phyloP scores from a whole-genome alignment of 1,140 invertebrate species.

The Tetraneura akinire region DNA sequence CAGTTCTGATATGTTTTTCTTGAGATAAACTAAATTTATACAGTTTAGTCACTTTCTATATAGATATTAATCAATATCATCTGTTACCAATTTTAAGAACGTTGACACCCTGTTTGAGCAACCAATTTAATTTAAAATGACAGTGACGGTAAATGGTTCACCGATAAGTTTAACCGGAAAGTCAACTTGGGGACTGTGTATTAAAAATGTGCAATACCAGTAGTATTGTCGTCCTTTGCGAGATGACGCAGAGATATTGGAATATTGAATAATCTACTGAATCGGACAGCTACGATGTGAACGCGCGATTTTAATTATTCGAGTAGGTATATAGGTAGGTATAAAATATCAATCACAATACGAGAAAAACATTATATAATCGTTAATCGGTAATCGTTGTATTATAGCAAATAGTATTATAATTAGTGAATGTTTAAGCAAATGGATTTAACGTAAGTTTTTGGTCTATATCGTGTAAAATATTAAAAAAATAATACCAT shows the following conservation, averaged over 20 bases:
- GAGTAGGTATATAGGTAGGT: no score
- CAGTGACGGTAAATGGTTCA: background rate
- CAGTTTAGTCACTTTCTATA: background rate
- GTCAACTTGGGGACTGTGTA: background rate
- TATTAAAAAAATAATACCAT: no score
- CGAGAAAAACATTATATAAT: no score
- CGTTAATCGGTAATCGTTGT: no score
- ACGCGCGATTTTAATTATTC: background rate
- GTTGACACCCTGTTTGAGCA: background rate
- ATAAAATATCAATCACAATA: no score
- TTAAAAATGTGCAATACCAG: slow-evolving; percentile 23
- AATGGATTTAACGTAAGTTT: no score
- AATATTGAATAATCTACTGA: slow-evolving; percentile 26
- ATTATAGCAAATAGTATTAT: no score
- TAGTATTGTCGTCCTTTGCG: background rate
- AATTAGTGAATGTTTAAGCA: no score
- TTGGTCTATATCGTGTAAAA: no score
- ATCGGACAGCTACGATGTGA: background rate
- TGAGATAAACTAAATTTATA: background rate
- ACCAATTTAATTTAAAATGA: slow-evolving; percentile 24
- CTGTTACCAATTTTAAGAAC: background rate
- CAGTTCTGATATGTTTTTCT: background rate
- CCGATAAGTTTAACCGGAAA: background rate
- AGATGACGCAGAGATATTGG: background rate
- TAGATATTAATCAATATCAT: background rate